phyloP scores from a whole-genome alignment of 2,113 vertebrate genomes.

The Cheilinus undulatus region DNA sequence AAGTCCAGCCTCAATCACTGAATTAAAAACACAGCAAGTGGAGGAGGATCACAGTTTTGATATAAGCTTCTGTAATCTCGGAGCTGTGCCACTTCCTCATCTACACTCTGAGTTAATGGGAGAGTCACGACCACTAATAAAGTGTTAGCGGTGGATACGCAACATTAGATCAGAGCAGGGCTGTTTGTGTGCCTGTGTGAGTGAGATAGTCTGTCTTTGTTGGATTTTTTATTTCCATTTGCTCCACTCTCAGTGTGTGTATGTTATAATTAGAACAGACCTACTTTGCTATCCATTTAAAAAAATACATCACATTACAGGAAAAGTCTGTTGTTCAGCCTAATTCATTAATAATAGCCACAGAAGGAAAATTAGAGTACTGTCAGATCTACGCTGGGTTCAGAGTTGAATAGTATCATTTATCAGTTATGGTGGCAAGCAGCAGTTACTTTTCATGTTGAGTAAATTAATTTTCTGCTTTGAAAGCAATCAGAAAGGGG shows the following conservation, averaged over 20 bases:
- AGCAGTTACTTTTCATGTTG: background rate
- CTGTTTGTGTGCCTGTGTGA: constrained; percentile 23
- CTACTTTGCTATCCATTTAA: constrained; percentile 43
- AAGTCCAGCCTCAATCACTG: background rate
- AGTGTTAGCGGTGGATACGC: constrained; percentile 17
- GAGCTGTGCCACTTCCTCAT: constrained; percentile 11
- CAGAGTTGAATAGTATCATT: background rate
- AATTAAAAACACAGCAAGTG: background rate
- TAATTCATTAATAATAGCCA: constrained; percentile 33
- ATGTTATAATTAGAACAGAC: constrained; percentile 62
- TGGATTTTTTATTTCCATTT: constrained; percentile 16
- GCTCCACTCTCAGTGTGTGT: constrained; percentile 30
- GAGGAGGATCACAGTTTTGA: background rate
- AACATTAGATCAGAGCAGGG: constrained; percentile 26
- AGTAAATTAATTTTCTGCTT: background rate
- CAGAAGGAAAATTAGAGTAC: constrained; percentile 20
- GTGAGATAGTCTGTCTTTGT: constrained; percentile 3
- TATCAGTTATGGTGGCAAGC: background rate
- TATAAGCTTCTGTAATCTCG: constrained; percentile 5
- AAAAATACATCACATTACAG: constrained; percentile 26
- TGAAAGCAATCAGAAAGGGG: background rate
- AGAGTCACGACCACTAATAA: constrained; percentile 39
- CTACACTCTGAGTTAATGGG: constrained; percentile 28
- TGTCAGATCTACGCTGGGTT: constrained; percentile 14
- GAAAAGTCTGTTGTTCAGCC: constrained; percentile 21